Evolutionary conservation across 2,113 vertebrate genomes (phyloP).

Genomic region (Burhinus oedicnemus): DNA sequence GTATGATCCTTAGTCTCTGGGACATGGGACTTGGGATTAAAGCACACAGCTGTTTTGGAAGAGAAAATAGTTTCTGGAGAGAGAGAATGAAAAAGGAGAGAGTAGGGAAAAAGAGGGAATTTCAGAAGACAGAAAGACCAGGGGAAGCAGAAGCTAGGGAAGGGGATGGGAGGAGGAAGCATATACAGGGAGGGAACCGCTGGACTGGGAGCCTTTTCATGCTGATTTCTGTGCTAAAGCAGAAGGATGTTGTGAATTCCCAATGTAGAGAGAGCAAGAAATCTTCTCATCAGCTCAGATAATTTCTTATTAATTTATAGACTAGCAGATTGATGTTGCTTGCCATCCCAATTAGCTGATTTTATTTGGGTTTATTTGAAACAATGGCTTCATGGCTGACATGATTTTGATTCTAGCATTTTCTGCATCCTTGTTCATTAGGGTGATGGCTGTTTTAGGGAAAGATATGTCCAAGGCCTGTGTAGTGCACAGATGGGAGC

Average conservation of each 20-base stretch:
- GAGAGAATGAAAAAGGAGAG: not conserved
- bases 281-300: not conserved
- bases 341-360: not conserved
- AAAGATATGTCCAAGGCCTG: rapidly evolving
- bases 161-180: not conserved
- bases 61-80: not conserved
- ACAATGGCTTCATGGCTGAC: not conserved
- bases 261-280: not conserved
- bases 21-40: not conserved
- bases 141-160: not conserved
- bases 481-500: rapidly evolving
- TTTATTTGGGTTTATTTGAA: not conserved
- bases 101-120: not conserved
- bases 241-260: not conserved
- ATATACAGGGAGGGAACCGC: not conserved
- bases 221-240: not conserved
- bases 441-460: not conserved
- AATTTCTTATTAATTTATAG: not conserved
- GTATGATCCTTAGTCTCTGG: not conserved
- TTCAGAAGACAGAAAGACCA: not conserved
- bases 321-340: not conserved
- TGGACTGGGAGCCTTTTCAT: not conserved
- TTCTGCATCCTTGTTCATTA: not conserved
- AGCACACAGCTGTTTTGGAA: not conserved
- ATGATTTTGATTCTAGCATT: not conserved